These are phyloP conservation scores for Leptogaster cylindrica DNA, from an alignment of 2,888 invertebrate species.

Conservation along the genomic window DNA sequence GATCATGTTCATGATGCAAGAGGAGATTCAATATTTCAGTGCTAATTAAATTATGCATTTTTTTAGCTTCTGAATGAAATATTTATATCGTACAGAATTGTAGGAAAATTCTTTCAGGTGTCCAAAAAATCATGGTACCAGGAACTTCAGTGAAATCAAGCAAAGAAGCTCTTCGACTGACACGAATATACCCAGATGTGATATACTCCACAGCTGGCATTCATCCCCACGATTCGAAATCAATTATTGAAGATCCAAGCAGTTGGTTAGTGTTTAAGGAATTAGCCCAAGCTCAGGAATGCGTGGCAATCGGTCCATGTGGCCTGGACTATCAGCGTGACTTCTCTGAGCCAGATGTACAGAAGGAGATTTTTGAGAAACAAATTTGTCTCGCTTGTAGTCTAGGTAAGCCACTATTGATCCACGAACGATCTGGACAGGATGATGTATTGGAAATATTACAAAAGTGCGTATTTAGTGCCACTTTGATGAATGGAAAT, in stretches of 20 bases:
- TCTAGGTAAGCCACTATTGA: constrained; percentile 83
- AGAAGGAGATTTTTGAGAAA: constrained; percentile 84
- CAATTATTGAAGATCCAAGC: constrained; percentile 72
- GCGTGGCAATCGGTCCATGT: constrained; percentile 93
- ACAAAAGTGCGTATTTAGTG: constrained; percentile 59
- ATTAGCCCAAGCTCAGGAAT: constrained; percentile 82
- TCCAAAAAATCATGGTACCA: constrained; percentile 93
- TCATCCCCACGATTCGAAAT: constrained; percentile 93
- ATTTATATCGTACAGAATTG: no score
- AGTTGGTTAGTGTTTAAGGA: constrained; percentile 79
- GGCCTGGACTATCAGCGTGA: constrained; percentile 94
- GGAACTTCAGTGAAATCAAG: constrained; percentile 88
- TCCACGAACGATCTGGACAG: constrained; percentile 93
- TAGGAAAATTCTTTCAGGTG: constrained; percentile 68
- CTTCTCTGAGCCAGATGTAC: constrained; percentile 88
- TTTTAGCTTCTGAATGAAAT: no score
- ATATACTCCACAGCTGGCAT: constrained; percentile 92
- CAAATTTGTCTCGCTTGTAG: constrained; percentile 86
- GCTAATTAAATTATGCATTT: no score
- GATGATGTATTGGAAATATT: constrained; percentile 79
- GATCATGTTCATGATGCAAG: no score
- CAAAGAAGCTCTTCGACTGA: constrained; percentile 87
- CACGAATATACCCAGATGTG: constrained; percentile 87
- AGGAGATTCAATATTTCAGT: no score
- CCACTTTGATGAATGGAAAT: neutral